Base-by-base conservation (phyloP, 2,797 vertebrate genomes). In the Chaetodon trifasciatus region DNA sequence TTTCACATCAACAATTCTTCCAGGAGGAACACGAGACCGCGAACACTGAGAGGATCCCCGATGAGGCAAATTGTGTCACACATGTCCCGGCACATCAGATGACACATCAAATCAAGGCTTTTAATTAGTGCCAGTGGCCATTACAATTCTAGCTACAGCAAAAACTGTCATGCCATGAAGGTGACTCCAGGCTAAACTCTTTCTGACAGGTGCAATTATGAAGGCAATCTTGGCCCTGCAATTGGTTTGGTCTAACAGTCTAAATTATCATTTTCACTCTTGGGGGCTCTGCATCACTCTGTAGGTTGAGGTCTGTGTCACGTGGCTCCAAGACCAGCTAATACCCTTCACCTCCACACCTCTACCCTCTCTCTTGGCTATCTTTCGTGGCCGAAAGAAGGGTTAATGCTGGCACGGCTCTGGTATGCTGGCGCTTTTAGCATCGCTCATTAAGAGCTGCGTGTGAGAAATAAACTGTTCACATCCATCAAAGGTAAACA, bases 41-140 rank as follows among this genome's bases (percentile, higher is more conserved):
- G 55, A 73, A 68, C 61, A 19, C 39, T 42, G 66, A 56, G 70
- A 86, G 17, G 76, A 75, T 73, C 67, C 74, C 74, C 39, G 56
- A 71, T 62, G 76, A 88, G 86, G 67, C 62, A 53, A 46, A 13
- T 6, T 58, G 49, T 86, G 84, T 87, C 89, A 86, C 60, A 79
- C 67, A 63, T 85, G 84, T 87, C 85, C 72, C 39, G 1, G 53
- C 76, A 76, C 81, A 82, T 90, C 64, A 78, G 67, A 81, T 82
- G 74, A 79, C 74, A 86, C 80, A 70, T 92, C 86, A 85, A 86
- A 88, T 88, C 37, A 84, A 81, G 74, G 58, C 64, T 86, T 89
- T 87, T 91, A 91, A 91, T 91, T 88, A 86, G 66, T 58, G 79
- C 86, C 82, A 55, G 56, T 67, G 81, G 86, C 86, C 52, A 81